These are phyloP conservation scores for Bactericera cockerelli DNA, from an alignment of 1,140 invertebrate genomes.

Conservation along the genomic window DNA sequence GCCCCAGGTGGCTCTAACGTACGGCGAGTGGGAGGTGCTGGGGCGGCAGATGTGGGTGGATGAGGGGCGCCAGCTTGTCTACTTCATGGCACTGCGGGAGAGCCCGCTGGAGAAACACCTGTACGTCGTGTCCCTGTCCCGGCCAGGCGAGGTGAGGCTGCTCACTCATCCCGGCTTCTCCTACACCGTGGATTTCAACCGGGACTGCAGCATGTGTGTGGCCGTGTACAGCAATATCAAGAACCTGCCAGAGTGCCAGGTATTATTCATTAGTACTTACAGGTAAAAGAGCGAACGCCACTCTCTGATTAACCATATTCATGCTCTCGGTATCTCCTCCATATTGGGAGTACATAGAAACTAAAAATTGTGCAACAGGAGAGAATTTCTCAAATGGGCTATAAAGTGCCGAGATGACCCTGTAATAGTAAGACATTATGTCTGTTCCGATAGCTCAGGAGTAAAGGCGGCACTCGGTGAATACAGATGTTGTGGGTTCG, in stretches of 20 bases:
- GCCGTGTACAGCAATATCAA: conserved; percentile 79
- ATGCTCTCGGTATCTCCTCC: no score
- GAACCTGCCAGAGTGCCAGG: conserved; percentile 59
- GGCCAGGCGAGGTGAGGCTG: conserved; percentile 47
- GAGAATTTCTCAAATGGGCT: no score
- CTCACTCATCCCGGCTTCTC: conserved; percentile 60
- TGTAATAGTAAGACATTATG: no score
- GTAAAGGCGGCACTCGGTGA: no score
- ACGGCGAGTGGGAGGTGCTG: conserved; percentile 69
- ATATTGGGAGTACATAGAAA: no score
- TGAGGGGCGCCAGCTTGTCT: conserved; percentile 48
- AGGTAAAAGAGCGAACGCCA: no score
- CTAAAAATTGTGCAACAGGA: no score
- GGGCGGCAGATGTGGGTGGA: conserved; percentile 65
- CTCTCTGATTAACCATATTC: no score
- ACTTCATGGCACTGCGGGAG: conserved; percentile 65
- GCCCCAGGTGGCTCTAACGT: conserved; percentile 57
- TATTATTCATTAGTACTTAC: no score
- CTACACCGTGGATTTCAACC: conserved; percentile 62
- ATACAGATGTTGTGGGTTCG: no score
- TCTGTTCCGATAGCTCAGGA: no score
- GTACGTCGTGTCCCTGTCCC: conserved; percentile 55
- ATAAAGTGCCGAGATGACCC: no score
- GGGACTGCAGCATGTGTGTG: conserved; percentile 69
- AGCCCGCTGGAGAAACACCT: conserved; percentile 67